phyloP scores from a whole-genome alignment of 2,888 invertebrate genomes.

The Tricholauxania praeusta region DNA sequence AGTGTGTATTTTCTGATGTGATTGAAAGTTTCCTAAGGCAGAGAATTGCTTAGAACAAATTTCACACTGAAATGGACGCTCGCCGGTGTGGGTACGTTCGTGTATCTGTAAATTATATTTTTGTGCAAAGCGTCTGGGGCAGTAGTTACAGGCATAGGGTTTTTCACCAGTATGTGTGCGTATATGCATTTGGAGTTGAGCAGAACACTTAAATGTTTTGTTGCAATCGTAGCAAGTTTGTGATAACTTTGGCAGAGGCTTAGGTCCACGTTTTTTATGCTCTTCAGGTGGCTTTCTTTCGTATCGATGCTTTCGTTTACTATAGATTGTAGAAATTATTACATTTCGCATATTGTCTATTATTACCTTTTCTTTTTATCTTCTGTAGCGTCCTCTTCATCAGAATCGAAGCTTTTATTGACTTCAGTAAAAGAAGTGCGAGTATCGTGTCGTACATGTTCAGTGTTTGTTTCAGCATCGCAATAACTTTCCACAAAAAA shows the following conservation, averaged over 20 bases:
- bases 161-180: slow-evolving; percentile 75
- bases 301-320: slow-evolving; percentile 68
- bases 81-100: slow-evolving; percentile 71
- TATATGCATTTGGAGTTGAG: slow-evolving; percentile 74
- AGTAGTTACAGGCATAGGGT: slow-evolving; percentile 72
- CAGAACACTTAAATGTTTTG: slow-evolving; percentile 73
- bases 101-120: slow-evolving; percentile 75
- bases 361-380: slow-evolving; percentile 50
- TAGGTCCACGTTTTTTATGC: slow-evolving; percentile 73
- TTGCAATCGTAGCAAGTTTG: slow-evolving; percentile 73
- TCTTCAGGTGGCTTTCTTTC: slow-evolving; percentile 72
- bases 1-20: slow-evolving; percentile 75
- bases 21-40: slow-evolving; percentile 74
- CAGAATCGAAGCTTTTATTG: slow-evolving; percentile 41
- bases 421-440: slow-evolving; percentile 50
- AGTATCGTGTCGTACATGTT: slow-evolving; percentile 48
- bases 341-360: not conserved
- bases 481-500: slow-evolving; percentile 64
- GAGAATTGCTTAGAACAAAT: slow-evolving; percentile 75
- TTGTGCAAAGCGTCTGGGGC: slow-evolving; percentile 72
- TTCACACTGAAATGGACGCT: slow-evolving; percentile 75
- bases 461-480: slow-evolving; percentile 73
- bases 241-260: slow-evolving; percentile 72
- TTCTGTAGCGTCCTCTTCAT: slow-evolving; percentile 48
- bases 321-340: slow-evolving; percentile 33